Conservation (phyloP, 2,888 invertebrate genomes). For the Tipula confusa region DNA sequence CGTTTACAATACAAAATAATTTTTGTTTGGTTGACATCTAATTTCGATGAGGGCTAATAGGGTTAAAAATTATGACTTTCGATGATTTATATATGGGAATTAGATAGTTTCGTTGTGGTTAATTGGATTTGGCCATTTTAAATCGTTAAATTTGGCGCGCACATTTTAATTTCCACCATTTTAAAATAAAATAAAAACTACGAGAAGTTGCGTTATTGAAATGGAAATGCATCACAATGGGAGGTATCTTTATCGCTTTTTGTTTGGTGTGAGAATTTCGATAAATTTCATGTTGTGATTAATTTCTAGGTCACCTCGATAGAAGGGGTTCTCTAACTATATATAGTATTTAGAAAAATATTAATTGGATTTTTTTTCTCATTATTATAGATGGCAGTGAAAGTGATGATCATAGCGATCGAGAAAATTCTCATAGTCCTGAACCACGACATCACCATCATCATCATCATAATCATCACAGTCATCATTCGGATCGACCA, state of each 20-base stretch:
- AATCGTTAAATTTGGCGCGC: neutral
- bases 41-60: neutral
- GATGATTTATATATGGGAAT: constrained; percentile 15
- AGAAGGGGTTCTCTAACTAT: neutral
- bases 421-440: constrained; percentile 47
- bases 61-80: neutral
- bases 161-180: neutral
- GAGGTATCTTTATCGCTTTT: neutral
- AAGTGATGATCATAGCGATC: constrained; percentile 48
- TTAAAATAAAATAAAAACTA: neutral
- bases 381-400: constrained; percentile 45
- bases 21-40: neutral
- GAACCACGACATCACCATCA: constrained; percentile 33
- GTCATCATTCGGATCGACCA: constrained; percentile 32
- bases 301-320: constrained; percentile 13
- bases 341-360: too few species aligned
- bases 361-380: neutral
- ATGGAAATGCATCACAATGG: neutral
- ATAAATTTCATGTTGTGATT: neutral
- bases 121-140: neutral
- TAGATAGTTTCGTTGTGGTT: neutral
- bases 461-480: constrained; percentile 21
- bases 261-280: neutral
- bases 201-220: neutral
- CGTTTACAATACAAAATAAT: neutral